phyloP scores from a whole-genome alignment of 2,888 invertebrate species.

The Artemia sp. region DNA sequence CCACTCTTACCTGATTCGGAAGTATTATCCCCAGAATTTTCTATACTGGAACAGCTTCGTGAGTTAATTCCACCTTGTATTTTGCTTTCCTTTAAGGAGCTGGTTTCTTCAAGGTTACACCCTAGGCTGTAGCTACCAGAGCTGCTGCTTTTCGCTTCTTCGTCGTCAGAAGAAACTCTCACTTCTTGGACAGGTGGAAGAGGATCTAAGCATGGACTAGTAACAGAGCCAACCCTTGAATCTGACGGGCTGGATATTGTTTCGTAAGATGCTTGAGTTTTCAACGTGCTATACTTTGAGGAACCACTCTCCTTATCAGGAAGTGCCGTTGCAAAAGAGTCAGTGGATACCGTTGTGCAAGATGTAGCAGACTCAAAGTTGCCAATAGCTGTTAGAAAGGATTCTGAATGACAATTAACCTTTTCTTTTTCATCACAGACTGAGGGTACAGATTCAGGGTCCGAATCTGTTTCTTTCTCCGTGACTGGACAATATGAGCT shows the following conservation, averaged over 20 bases:
- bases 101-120: background rate
- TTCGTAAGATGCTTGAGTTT: slow-evolving; percentile 3
- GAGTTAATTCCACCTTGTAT: no score
- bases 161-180: slow-evolving; percentile 7
- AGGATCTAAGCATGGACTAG: background rate
- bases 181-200: slow-evolving; percentile 1
- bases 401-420: background rate
- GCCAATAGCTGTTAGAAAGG: background rate
- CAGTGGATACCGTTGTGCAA: background rate
- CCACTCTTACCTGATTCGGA: background rate
- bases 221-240: background rate
- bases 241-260: background rate
- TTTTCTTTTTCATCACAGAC: background rate
- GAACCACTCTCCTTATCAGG: background rate
- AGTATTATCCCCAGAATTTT: background rate
- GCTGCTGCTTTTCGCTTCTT: slow-evolving; percentile 24
- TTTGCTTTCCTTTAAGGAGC: no score
- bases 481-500: slow-evolving; percentile 8
- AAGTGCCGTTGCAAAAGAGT: slow-evolving; percentile 11
- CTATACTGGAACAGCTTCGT: background rate
- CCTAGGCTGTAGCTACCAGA: slow-evolving; percentile 26
- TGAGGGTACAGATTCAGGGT: background rate
- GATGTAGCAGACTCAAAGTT: background rate
- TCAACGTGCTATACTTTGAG: background rate
- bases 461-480: slow-evolving; percentile 8